phyloP scores from a whole-genome alignment of 2,113 vertebrate species.

The Tragelaphus imberbis region DNA sequence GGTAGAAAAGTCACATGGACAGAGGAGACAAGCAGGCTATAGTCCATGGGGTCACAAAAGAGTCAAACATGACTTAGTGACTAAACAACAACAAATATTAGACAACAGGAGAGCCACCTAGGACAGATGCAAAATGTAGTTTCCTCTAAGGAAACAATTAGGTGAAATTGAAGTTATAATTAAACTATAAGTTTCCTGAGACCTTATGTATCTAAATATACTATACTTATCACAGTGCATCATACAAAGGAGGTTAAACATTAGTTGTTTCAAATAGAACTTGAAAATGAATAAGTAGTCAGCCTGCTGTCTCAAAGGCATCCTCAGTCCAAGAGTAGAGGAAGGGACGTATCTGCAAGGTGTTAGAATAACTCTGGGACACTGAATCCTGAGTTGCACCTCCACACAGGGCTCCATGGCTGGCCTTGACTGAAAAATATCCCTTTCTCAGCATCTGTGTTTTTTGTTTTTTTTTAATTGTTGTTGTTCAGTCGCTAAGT shows the following conservation, averaged over 20 bases:
- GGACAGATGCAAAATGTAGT: background rate
- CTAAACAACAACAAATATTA: background rate
- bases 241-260: background rate
- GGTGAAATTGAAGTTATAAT: background rate
- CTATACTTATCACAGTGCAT: background rate
- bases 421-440: background rate
- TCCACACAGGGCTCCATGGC: background rate
- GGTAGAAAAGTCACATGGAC: background rate
- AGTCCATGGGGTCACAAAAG: background rate
- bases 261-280: background rate
- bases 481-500: background rate
- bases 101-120: background rate
- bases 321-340: background rate
- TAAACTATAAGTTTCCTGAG: background rate
- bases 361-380: background rate
- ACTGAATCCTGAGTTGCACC: background rate
- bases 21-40: background rate
- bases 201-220: background rate
- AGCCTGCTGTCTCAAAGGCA: background rate
- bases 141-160: background rate
- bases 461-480: background rate
- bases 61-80: background rate
- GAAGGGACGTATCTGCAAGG: background rate
- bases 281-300: background rate
- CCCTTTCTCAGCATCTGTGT: background rate